Conservation (phyloP, 2,113 vertebrate genomes). For the Steatornis caripensis region DNA sequence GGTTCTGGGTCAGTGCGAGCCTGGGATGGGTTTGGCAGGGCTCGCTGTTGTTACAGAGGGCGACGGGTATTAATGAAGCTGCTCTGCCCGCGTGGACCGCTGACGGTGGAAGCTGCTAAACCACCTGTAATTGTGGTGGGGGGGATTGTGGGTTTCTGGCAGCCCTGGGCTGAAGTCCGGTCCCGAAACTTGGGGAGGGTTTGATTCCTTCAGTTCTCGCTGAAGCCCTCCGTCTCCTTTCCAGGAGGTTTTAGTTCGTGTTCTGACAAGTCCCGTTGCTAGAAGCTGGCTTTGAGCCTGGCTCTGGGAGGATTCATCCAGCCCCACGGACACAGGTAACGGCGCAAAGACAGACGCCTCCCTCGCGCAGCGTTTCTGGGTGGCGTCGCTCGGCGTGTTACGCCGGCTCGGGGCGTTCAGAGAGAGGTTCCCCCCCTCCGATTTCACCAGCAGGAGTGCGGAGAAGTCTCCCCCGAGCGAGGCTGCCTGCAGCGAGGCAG, state of each 20-base stretch:
- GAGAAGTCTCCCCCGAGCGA: background rate
- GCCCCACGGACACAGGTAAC: no score
- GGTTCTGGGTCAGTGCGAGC: background rate
- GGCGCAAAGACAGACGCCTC: background rate
- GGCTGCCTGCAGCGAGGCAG: background rate
- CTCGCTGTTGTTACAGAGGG: background rate
- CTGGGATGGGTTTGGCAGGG: background rate
- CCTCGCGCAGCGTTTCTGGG: rapidly evolving
- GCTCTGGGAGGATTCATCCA: background rate
- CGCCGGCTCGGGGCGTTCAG: background rate
- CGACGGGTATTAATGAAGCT: background rate
- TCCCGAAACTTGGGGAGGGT: background rate
- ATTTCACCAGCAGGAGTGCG: background rate
- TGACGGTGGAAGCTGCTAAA: background rate
- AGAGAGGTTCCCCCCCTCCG: background rate
- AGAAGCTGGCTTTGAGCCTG: background rate
- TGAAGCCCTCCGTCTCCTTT: background rate
- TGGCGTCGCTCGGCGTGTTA: rapidly evolving
- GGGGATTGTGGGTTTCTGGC: background rate
- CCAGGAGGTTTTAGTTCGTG: background rate
- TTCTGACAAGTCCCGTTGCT: background rate
- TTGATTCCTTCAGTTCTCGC: background rate
- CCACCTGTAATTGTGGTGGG: background rate
- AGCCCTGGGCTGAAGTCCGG: background rate
- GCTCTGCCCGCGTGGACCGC: background rate